phyloP scores from a whole-genome alignment of 2,113 vertebrate species.

The Thamnophis sirtalis region DNA sequence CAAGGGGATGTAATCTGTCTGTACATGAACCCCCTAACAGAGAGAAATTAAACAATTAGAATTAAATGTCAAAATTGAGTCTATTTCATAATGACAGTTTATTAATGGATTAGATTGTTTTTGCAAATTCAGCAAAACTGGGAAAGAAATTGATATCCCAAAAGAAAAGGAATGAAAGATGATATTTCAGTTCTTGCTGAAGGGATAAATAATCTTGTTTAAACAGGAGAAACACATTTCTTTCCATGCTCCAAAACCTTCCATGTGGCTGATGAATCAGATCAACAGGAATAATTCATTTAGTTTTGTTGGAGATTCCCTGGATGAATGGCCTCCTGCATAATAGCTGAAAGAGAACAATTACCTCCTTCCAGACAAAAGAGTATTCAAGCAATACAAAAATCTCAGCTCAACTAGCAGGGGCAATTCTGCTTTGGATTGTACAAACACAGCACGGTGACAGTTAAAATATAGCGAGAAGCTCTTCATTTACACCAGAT shows the following conservation, averaged over 20 bases:
- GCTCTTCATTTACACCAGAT: background rate
- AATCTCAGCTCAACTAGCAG: background rate
- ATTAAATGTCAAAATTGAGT: background rate
- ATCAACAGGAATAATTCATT: slow-evolving; percentile 22
- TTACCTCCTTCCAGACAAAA: slow-evolving; percentile 18
- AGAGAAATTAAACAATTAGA: slow-evolving; percentile 47
- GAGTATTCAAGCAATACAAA: background rate
- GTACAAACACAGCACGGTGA: background rate
- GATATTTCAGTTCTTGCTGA: accelerated
- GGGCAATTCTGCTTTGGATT: background rate
- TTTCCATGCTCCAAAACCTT: slow-evolving; percentile 24
- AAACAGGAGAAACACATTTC: slow-evolving; percentile 28
- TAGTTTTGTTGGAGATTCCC: slow-evolving; percentile 18
- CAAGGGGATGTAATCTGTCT: slow-evolving; percentile 91
- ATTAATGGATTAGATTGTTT: background rate
- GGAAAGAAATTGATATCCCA: background rate
- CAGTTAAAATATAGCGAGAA: background rate
- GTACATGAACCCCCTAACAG: slow-evolving; percentile 85
- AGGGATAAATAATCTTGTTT: slow-evolving; percentile 14
- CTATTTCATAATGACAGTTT: background rate
- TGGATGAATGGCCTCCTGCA: slow-evolving; percentile 19
- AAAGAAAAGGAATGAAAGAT: slow-evolving; percentile 5
- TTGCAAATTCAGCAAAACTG: slow-evolving; percentile 10
- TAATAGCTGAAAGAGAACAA: slow-evolving; percentile 1
- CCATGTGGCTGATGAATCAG: background rate